Evolutionary conservation across 2,797 vertebrate species (phyloP).

Genomic region (Moxostoma hubbsi): DNA sequence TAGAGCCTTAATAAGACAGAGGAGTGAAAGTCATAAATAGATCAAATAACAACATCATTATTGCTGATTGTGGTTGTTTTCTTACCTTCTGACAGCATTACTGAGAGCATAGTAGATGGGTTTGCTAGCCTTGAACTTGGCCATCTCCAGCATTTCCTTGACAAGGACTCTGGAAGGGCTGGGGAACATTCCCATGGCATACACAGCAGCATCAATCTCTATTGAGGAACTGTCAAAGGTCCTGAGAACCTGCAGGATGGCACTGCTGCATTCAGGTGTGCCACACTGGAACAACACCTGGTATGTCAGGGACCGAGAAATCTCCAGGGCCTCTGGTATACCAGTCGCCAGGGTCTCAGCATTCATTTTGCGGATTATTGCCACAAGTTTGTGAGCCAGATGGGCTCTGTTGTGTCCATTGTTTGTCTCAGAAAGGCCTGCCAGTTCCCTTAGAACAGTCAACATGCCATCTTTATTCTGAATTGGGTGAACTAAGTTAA

Average conservation of each 20-base stretch:
- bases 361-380: conserved; percentile 82
- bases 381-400: conserved; percentile 86
- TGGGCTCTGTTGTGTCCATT: conserved; percentile 84
- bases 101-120: conserved; percentile 90
- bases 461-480: conserved; percentile 79
- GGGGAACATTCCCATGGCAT: conserved; percentile 85
- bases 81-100: conserved; percentile 87
- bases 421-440: conserved; percentile 72
- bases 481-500: conserved; percentile 69
- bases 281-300: conserved; percentile 93
- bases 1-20: conserved; percentile 77
- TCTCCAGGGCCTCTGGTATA: conserved; percentile 80
- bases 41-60: not conserved
- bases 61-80: not conserved
- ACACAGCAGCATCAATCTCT: conserved; percentile 83
- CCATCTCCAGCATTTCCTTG: conserved; percentile 85
- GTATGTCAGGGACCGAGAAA: conserved; percentile 80
- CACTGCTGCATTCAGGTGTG: conserved; percentile 87
- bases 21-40: not conserved
- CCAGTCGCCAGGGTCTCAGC: conserved; percentile 75
- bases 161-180: conserved; percentile 83
- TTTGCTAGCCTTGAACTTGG: conserved; percentile 85
- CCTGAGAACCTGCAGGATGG: conserved; percentile 86
- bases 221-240: conserved; percentile 72
- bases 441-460: conserved; percentile 82